These are phyloP conservation scores for Muschampia staudingeri DNA, from an alignment of 2,888 invertebrate species.

Conservation along the genomic window DNA sequence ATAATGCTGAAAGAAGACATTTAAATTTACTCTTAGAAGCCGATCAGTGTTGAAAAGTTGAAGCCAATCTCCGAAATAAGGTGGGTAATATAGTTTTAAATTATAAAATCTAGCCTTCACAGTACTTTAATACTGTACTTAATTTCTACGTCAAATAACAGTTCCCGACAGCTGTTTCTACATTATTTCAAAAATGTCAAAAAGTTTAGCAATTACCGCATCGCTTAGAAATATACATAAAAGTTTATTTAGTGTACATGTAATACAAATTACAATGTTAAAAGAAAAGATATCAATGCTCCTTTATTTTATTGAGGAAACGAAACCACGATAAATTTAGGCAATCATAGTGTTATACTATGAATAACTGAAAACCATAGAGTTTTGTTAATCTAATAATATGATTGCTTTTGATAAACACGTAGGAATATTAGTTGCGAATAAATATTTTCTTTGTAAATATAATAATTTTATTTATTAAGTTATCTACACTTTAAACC, in stretches of 20 bases:
- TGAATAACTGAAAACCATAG: not conserved
- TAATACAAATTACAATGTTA: not conserved
- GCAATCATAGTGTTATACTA: not conserved
- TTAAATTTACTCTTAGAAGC: conserved; percentile 39
- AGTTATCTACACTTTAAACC: no score
- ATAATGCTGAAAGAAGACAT: conserved; percentile 46
- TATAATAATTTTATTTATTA: no score
- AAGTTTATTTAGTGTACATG: not conserved
- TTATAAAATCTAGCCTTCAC: not conserved
- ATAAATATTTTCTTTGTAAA: not conserved
- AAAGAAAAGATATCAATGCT: not conserved
- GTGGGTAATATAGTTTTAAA: conserved; percentile 20
- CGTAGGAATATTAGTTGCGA: not conserved
- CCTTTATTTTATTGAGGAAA: not conserved
- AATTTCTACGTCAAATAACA: not conserved
- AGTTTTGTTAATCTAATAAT: not conserved
- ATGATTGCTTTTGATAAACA: conserved; percentile 2
- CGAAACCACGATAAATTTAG: not conserved
- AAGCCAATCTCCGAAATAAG: conserved; percentile 25
- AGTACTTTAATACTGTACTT: not conserved
- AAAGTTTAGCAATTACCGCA: not conserved
- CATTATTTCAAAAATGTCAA: not conserved
- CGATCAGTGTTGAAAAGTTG: conserved; percentile 16
- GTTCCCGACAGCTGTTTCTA: not conserved
- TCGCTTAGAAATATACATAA: not conserved